Conservation (phyloP, 2,113 vertebrate genomes). For the Anolis carolinensis region DNA sequence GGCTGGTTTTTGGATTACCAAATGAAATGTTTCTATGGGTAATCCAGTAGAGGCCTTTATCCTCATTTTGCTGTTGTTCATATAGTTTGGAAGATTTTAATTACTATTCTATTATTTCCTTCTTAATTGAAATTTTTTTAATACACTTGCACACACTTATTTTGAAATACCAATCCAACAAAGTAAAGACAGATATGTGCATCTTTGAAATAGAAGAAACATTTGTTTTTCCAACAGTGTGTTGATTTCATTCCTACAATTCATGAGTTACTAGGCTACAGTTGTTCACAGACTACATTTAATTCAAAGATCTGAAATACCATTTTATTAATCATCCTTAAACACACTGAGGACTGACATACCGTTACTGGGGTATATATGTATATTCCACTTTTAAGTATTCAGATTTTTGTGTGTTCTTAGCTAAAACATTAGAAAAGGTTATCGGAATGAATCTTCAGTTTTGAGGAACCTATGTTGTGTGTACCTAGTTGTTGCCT, state of each 20-base stretch:
- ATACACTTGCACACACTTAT: not conserved
- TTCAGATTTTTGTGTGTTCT: not conserved
- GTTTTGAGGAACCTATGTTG: not conserved
- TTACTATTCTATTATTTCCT: not conserved
- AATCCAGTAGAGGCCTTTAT: not conserved
- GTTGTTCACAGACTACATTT: not conserved
- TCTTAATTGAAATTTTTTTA: not conserved
- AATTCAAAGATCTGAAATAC: not conserved
- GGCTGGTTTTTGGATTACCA: not conserved
- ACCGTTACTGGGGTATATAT: not conserved
- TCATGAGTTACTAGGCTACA: not conserved
- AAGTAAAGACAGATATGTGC: not conserved
- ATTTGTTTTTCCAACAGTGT: not conserved
- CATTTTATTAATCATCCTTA: not conserved
- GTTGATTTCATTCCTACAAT: not conserved
- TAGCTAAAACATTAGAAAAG: not conserved
- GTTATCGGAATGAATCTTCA: not conserved
- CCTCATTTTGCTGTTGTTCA: not conserved
- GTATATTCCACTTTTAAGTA: not conserved
- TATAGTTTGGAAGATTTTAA: too few relatives aligned
- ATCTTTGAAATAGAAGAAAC: not conserved
- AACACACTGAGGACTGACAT: not conserved
- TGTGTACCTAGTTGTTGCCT: not conserved
- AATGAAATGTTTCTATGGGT: not conserved
- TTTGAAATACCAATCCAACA: not conserved